Evolutionary conservation across 2,888 invertebrate species (phyloP), one percentile per base, ranked within the genome.

Genomic region (Drosophila bunnanda): DNA sequence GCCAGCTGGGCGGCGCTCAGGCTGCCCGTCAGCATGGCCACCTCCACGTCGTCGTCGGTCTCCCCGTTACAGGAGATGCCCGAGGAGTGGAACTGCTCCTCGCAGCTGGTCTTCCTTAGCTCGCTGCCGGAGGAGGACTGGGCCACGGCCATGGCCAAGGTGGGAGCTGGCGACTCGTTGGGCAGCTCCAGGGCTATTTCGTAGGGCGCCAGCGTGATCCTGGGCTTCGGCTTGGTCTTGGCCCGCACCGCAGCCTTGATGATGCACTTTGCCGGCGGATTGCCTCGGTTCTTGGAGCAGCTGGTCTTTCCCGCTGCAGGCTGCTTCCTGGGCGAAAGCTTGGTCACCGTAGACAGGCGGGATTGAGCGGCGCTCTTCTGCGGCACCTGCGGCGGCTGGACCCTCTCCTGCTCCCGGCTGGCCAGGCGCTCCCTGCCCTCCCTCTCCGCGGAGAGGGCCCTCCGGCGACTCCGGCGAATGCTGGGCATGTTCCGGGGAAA

Each of bases 401-500:
- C 25, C 17, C 60, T 64, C 9, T 54, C 74, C 36, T 64, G 72
- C 54, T 77, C 84, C 72, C 65, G 61, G 20, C 73, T 62, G 54
- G 69, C 56, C 38, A 39, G 10, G 0, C 66, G 34, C 17, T 76
- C 80, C 22, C 59, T 7, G 1, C 66, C 10, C 12, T 75, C 80
- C 20, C 59, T 56, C 30, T 78, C 75, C 4, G 64, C 61, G 30
- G 77, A 80, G 9, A 71, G 64, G 10, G 73, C 69, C 5, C 83
- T 69, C 4, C 90, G 79, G 0, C 91, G 90, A 70, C 92, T 91
- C 20, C 91, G 82, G 10, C 91, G 79, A 43, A 91, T 91, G 78
- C 91, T 91, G 44, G 91, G 91, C 92, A 91, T 92, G 72, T 91
- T 91, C 38, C 91, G 89, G 46, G 91, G 92, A 77, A 91, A 91